Evolutionary conservation across 1,140 invertebrate species (phyloP).

Genomic region (Euglossa dilemma): DNA sequence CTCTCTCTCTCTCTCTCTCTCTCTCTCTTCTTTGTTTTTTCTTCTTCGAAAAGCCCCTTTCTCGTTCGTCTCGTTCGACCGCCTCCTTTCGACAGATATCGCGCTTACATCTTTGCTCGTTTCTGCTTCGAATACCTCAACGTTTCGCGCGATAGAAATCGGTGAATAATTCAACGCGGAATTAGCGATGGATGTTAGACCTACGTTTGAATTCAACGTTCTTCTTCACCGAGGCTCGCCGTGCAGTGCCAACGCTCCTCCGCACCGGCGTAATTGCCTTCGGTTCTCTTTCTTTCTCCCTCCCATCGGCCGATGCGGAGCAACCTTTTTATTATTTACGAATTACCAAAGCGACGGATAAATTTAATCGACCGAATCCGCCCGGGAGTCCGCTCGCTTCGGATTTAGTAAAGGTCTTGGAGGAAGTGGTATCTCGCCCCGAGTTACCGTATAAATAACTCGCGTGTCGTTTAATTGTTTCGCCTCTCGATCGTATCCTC

Average conservation of each 20-base stretch:
- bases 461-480: not conserved
- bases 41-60: too few species aligned
- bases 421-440: too few species aligned
- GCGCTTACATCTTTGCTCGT: not conserved
- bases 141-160: not conserved
- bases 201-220: not conserved
- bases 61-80: not conserved
- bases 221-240: not conserved
- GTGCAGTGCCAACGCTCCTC: too few species aligned
- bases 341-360: not conserved
- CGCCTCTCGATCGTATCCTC: not conserved
- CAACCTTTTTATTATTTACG: not conserved
- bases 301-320: too few species aligned
- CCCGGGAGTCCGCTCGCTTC: too few species aligned
- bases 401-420: too few species aligned
- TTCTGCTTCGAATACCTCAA: conserved; percentile 1
- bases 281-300: too few species aligned
- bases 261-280: too few species aligned
- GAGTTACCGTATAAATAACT: not conserved
- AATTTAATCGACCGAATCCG: not conserved
- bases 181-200: not conserved
- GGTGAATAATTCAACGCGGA: conserved; percentile 2
- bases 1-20: not conserved
- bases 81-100: not conserved
- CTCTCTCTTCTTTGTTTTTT: not conserved